Evolutionary conservation across 2,797 vertebrate genomes (phyloP).

Genomic region (Rhinichthys osculus): DNA sequence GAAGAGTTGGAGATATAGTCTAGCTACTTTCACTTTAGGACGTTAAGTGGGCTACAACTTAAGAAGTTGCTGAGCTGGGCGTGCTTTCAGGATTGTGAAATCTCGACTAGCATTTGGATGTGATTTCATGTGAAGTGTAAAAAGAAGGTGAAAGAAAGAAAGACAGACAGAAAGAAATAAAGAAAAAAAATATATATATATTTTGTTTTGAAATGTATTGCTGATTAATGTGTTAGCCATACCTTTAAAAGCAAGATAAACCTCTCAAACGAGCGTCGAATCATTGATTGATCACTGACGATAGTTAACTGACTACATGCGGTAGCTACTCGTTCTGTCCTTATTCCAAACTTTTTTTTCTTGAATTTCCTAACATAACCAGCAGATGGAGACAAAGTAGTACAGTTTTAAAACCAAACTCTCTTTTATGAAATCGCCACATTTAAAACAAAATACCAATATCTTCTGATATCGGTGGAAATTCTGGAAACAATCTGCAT

Average conservation of each 20-base stretch:
- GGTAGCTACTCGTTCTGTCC: not conserved
- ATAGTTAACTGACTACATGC: not conserved
- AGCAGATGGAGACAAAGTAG: slow-evolving; percentile 36
- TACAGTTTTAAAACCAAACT: not conserved
- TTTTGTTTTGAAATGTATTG: too few species aligned
- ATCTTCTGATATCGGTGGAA: not conserved
- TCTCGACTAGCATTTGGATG: not conserved
- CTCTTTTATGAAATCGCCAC: too few species aligned
- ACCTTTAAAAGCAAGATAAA: not conserved
- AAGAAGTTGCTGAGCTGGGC: not conserved
- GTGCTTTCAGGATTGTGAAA: slow-evolving; percentile 42
- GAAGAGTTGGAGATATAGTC: slow-evolving; percentile 42
- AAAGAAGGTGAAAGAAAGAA: not conserved
- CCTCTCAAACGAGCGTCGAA: not conserved
- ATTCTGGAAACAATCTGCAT: not conserved
- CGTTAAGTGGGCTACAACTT: not conserved
- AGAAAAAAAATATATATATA: too few species aligned
- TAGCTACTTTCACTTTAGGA: slow-evolving; percentile 56
- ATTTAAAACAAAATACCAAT: not conserved
- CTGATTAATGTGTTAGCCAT: too few species aligned
- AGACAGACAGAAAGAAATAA: not conserved
- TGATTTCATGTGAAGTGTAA: not conserved
- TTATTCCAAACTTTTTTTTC: not conserved
- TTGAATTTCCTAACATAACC: not conserved
- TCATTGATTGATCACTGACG: not conserved